A percentile compares a stretch with the other conserved stretches of the same genome.
phyloP scores from a whole-genome alignment of 2,888 invertebrate species.

The Alloscopus bannaensis region DNA sequence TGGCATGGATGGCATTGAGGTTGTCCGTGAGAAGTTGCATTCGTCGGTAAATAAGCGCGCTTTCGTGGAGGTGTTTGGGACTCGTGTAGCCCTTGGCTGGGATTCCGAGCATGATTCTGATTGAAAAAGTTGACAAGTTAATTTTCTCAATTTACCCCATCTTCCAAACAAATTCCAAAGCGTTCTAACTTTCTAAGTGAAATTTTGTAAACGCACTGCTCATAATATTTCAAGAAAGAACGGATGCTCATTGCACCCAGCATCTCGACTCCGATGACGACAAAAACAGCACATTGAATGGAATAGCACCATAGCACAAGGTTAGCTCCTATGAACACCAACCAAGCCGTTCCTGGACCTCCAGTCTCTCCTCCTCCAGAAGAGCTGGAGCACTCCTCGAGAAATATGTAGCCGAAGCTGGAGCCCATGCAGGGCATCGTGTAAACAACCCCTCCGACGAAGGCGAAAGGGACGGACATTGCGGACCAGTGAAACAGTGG shows the following conservation, averaged over 20 bases:
- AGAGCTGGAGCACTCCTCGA: slow-evolving; percentile 15
- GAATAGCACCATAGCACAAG: slow-evolving; percentile 24
- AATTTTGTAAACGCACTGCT: neutral
- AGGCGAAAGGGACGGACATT: slow-evolving; percentile 41
- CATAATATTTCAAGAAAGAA: slow-evolving; percentile 34
- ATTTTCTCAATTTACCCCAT: neutral
- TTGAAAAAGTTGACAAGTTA: slow-evolving; percentile 1
- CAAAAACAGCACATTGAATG: slow-evolving; percentile 44
- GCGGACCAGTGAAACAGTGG: slow-evolving; percentile 40
- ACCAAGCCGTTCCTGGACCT: neutral
- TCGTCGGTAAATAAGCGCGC: slow-evolving; percentile 24
- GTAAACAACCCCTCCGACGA: slow-evolving; percentile 43
- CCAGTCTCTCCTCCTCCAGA: neutral
- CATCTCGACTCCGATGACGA: slow-evolving; percentile 40
- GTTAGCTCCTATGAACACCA: slow-evolving; percentile 17
- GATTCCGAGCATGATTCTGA: neutral
- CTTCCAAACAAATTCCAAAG: neutral
- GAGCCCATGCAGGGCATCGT: slow-evolving; percentile 34
- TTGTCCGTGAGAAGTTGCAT: slow-evolving; percentile 14
- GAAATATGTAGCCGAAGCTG: slow-evolving; percentile 18
- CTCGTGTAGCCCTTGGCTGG: neutral
- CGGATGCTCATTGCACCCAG: slow-evolving; percentile 43
- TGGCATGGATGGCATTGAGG: slow-evolving; percentile 23
- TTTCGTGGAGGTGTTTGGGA: neutral
- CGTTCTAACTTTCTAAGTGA: neutral